These are phyloP conservation scores for Drosophila tani DNA, from an alignment of 1,140 invertebrate genomes.

Conservation along the genomic window DNA sequence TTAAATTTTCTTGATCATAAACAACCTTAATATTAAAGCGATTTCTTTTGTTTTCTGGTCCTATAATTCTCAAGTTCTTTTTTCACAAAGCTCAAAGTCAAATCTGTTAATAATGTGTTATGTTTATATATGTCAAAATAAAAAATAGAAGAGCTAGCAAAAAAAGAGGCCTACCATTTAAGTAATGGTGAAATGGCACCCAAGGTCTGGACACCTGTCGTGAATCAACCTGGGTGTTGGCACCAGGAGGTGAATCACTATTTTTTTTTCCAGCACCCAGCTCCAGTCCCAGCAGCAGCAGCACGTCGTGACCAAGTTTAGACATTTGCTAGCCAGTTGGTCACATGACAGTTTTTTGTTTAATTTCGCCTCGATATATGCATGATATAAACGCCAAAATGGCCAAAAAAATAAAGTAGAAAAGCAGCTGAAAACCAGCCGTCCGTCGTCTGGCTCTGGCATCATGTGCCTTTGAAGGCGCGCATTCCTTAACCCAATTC, in stretches of 20 bases:
- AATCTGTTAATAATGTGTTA: too few species aligned
- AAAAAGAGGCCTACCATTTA: background rate
- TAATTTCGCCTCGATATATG: constrained; percentile 32
- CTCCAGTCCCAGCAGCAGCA: constrained; percentile 15
- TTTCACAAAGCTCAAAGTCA: too few species aligned
- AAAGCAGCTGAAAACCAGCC: constrained; percentile 40
- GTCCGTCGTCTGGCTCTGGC: constrained; percentile 35
- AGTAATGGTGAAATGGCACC: constrained; percentile 2
- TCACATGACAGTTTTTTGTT: constrained; percentile 67
- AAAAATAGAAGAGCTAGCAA: too few species aligned
- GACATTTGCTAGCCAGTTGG: constrained; percentile 75
- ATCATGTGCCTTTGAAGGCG: constrained; percentile 64
- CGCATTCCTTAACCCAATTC: constrained; percentile 71
- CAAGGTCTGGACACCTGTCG: constrained; percentile 7
- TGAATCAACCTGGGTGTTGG: constrained; percentile 26
- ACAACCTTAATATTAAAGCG: background rate
- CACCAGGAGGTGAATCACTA: constrained; percentile 54
- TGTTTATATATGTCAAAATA: too few species aligned
- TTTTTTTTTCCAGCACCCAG: constrained; percentile 22
- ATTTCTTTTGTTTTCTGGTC: too few species aligned
- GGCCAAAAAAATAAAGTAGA: constrained; percentile 19
- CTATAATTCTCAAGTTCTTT: background rate
- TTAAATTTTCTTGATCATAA: too few species aligned
- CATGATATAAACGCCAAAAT: constrained; percentile 38
- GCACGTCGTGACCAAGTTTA: constrained; percentile 67